phyloP scores from a whole-genome alignment of 37 sponge, comb jelly and placozoan species.

The Axinella damicornis region DNA sequence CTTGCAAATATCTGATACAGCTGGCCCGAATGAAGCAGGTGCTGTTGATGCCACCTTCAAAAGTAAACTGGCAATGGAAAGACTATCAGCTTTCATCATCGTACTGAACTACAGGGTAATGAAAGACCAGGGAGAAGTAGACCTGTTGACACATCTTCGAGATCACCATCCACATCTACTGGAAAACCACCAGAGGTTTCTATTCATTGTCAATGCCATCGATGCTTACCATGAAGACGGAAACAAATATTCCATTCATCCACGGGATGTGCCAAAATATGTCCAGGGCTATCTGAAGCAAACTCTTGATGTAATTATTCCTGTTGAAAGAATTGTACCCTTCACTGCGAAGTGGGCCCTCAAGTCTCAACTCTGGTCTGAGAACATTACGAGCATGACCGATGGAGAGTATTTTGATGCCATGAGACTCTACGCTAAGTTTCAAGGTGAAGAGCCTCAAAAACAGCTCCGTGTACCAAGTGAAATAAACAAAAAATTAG shows the following conservation, averaged over 20 bases:
- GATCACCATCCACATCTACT: neutral
- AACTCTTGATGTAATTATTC: neutral
- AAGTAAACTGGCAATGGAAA: neutral
- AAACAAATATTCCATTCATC: neutral
- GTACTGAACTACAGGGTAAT: conserved; percentile 1
- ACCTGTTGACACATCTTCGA: neutral
- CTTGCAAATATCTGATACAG: neutral
- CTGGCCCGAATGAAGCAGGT: conserved; percentile 5
- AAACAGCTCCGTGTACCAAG: too few species aligned
- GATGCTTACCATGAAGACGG: conserved; percentile 1
- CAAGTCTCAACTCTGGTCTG: too few species aligned
- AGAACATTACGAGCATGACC: too few species aligned
- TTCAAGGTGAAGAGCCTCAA: too few species aligned
- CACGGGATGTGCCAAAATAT: neutral
- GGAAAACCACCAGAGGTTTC: neutral
- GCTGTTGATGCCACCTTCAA: neutral
- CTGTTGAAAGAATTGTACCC: neutral
- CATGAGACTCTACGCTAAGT: too few species aligned
- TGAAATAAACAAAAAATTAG: too few species aligned
- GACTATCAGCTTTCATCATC: neutral
- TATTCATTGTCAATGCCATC: neutral
- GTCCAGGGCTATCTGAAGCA: neutral
- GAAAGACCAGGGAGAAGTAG: conserved; percentile 5
- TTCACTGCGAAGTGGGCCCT: conserved; percentile 1
- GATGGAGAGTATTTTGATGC: too few species aligned